Evolutionary conservation across 2,888 invertebrate species (phyloP).

Genomic region (Drosophila nr. perissopoda): DNA sequence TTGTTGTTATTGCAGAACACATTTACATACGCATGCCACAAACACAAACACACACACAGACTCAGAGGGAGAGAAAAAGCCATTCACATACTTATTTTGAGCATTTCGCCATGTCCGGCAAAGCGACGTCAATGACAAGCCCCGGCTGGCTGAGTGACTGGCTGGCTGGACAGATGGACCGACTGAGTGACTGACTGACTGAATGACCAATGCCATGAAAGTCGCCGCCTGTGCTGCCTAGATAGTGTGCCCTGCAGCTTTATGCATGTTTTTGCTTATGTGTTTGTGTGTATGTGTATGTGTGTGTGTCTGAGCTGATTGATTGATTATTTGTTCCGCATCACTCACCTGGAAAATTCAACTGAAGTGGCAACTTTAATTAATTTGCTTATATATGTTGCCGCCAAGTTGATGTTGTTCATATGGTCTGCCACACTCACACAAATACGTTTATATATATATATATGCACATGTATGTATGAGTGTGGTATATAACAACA

Average conservation of each 20-base stretch:
- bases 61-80: slow-evolving; percentile 1
- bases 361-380: slow-evolving; percentile 83
- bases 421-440: slow-evolving; percentile 32
- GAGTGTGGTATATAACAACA: slow-evolving; percentile 26
- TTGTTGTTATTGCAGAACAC: slow-evolving; percentile 48
- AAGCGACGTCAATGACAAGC: slow-evolving; percentile 75
- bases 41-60: slow-evolving; percentile 20
- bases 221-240: slow-evolving; percentile 67
- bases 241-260: slow-evolving; percentile 71
- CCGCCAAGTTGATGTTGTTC: slow-evolving; percentile 44
- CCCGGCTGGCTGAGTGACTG: slow-evolving; percentile 54
- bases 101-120: slow-evolving; percentile 72
- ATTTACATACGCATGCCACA: slow-evolving; percentile 66
- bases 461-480: slow-evolving; percentile 24
- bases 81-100: slow-evolving; percentile 72
- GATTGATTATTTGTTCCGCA: slow-evolving; percentile 85
- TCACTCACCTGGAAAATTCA: slow-evolving; percentile 85
- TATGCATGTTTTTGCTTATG: slow-evolving; percentile 39
- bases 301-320: slow-evolving; percentile 75
- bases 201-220: slow-evolving; percentile 61
- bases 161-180: neutral
- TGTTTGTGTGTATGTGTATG: neutral
- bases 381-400: slow-evolving; percentile 77
- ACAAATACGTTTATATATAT: slow-evolving; percentile 1
- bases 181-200: slow-evolving; percentile 37